These are phyloP conservation scores for Scartelaos histophorus DNA, from an alignment of 2,113 vertebrate species.

Conservation along the genomic window DNA sequence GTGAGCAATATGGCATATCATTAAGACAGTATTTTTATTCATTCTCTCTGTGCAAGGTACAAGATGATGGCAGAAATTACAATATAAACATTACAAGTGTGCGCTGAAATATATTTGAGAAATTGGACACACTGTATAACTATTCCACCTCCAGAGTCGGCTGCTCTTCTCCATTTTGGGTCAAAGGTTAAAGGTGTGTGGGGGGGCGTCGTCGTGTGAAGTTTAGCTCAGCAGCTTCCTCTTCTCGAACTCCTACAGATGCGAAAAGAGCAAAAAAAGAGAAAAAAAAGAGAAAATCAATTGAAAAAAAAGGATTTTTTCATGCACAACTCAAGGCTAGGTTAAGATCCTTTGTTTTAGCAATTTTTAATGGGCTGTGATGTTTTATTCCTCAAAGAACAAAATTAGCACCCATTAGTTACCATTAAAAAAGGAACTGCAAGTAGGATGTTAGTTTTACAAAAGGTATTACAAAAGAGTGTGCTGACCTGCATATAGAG, in stretches of 20 bases:
- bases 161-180: constrained; percentile 43
- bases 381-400: constrained; percentile 34
- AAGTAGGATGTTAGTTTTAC: constrained; percentile 10
- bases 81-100: constrained; percentile 61
- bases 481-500: too few species aligned
- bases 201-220: constrained; percentile 20
- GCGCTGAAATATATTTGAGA: constrained; percentile 38
- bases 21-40: constrained; percentile 47
- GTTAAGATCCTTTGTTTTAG: constrained; percentile 29
- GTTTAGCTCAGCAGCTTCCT: constrained; percentile 79
- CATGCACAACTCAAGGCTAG: constrained; percentile 57
- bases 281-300: constrained; percentile 33
- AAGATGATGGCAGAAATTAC: constrained; percentile 64
- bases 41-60: constrained; percentile 58
- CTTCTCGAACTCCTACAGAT: constrained; percentile 81
- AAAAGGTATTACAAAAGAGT: too few species aligned
- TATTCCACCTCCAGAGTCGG: constrained; percentile 52
- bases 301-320: constrained; percentile 62
- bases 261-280: constrained; percentile 26
- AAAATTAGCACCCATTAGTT: constrained; percentile 41
- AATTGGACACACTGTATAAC: constrained; percentile 30
- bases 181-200: constrained; percentile 36
- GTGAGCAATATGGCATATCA: constrained; percentile 36
- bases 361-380: constrained; percentile 28
- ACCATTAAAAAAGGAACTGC: constrained; percentile 42